phyloP scores from a whole-genome alignment of 1,140 invertebrate species.

The Agraylea sexmaculata region DNA sequence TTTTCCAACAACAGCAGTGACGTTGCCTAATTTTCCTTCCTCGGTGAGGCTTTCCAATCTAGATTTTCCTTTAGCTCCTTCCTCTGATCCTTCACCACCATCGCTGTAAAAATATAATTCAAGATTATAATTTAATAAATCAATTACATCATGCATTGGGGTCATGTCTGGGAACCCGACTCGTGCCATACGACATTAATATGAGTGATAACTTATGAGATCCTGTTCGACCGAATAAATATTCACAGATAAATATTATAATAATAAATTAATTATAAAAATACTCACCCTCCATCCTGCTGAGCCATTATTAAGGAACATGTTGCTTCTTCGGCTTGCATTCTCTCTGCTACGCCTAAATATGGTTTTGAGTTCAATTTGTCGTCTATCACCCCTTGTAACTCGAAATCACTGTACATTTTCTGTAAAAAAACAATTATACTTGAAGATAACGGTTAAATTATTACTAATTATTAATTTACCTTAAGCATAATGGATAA shows the following conservation, averaged over 20 bases:
- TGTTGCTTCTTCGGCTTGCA: slow-evolving; percentile 95
- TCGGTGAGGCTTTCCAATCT: slow-evolving; percentile 37
- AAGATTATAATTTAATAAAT: not conserved
- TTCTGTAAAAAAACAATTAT: slow-evolving; percentile 56
- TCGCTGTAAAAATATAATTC: slow-evolving; percentile 23
- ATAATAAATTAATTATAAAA: slow-evolving; percentile 9
- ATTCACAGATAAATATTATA: no score
- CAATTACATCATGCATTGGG: not conserved
- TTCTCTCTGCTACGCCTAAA: slow-evolving; percentile 81
- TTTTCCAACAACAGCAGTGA: slow-evolving; percentile 39
- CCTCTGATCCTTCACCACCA: slow-evolving; percentile 33
- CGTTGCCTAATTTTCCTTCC: slow-evolving; percentile 38
- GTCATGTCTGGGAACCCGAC: no score
- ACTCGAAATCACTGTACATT: slow-evolving; percentile 97
- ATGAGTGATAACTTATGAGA: no score
- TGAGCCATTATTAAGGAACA: slow-evolving; percentile 78
- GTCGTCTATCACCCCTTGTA: slow-evolving; percentile 97
- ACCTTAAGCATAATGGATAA: slow-evolving; percentile 93
- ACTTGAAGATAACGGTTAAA: not conserved
- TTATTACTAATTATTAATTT: no score
- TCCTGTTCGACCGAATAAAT: no score
- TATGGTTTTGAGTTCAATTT: slow-evolving; percentile 96
- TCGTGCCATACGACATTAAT: no score
- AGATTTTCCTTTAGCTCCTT: slow-evolving; percentile 33
- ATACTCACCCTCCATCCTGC: slow-evolving; percentile 44